phyloP scores from a whole-genome alignment of 2,888 invertebrate species.

The Amiota minor region DNA sequence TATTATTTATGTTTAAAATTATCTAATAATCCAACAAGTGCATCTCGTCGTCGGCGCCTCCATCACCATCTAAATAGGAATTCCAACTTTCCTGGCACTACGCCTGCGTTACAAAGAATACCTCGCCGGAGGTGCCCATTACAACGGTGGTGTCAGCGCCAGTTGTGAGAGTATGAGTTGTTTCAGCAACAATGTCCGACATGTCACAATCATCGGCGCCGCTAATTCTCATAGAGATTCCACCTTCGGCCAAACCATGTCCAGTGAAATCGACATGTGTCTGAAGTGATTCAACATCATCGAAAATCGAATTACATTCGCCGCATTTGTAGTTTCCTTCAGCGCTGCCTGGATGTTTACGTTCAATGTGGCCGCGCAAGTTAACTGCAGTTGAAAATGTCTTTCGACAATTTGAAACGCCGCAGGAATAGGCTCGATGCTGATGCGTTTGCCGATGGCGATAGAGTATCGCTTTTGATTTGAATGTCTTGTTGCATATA shows the following conservation, averaged over 20 bases:
- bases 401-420: constrained; percentile 72
- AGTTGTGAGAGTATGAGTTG: constrained; percentile 38
- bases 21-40: constrained; percentile 15
- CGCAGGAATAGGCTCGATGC: constrained; percentile 73
- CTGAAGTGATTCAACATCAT: constrained; percentile 77
- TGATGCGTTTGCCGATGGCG: constrained; percentile 79
- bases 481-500: constrained; percentile 77
- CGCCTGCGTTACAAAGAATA: constrained; percentile 69
- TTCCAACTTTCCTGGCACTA: constrained; percentile 43
- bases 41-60: background rate
- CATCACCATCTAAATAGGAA: background rate
- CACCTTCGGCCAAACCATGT: constrained; percentile 48
- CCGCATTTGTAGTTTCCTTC: constrained; percentile 74
- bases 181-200: constrained; percentile 15
- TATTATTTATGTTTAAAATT: constrained; percentile 10
- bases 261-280: constrained; percentile 72
- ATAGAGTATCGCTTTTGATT: constrained; percentile 78
- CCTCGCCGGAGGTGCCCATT: constrained; percentile 63
- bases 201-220: constrained; percentile 57
- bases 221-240: constrained; percentile 48
- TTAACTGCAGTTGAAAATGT: constrained; percentile 70
- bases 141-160: constrained; percentile 54
- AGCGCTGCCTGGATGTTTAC: constrained; percentile 66
- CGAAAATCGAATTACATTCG: constrained; percentile 77
- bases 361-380: constrained; percentile 69